A percentile compares a stretch with the other conserved stretches of the same genome.
Evolutionary conservation across 1,140 invertebrate genomes (phyloP).

Genomic region (Heliconius nattereri): DNA sequence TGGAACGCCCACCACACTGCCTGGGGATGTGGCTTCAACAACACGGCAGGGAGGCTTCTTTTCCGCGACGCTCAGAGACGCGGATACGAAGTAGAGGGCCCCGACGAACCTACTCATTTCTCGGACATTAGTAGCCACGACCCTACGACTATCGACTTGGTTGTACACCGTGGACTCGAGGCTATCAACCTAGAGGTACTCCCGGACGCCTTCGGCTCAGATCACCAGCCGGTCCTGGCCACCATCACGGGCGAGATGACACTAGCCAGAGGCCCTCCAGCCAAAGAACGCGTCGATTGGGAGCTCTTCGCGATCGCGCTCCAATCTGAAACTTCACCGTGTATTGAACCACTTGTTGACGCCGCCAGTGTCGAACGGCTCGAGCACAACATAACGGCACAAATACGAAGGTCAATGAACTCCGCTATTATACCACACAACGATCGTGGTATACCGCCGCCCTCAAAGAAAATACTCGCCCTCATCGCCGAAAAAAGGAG

Average conservation of each 20-base stretch:
- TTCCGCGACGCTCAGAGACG: conserved; percentile 21
- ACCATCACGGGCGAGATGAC: not conserved
- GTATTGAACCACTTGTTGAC: not conserved
- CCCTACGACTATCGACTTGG: no score
- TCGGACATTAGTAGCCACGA: no score
- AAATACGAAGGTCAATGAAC: rapidly evolving
- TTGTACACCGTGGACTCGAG: not conserved
- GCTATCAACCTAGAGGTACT: not conserved
- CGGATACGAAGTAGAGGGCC: conserved; percentile 7
- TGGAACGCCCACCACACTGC: conserved; percentile 42
- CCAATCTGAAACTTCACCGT: rapidly evolving
- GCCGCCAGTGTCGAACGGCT: not conserved
- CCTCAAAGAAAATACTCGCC: rapidly evolving
- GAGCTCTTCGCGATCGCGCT: not conserved
- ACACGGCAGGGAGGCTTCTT: conserved; percentile 19
- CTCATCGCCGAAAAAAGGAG: not conserved
- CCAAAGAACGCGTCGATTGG: not conserved
- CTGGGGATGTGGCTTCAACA: conserved; percentile 35
- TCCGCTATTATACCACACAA: no score
- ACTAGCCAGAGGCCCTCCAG: not conserved
- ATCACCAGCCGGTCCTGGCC: not conserved
- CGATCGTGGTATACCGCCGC: rapidly evolving
- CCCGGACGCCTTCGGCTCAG: not conserved
- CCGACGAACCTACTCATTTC: not conserved
- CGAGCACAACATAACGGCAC: rapidly evolving